Percentiles rank a stretch among this genome's conserved stretches.
These are phyloP conservation scores for Acronicta alni DNA, from an alignment of 2,888 invertebrate species.

Conservation along the genomic window DNA sequence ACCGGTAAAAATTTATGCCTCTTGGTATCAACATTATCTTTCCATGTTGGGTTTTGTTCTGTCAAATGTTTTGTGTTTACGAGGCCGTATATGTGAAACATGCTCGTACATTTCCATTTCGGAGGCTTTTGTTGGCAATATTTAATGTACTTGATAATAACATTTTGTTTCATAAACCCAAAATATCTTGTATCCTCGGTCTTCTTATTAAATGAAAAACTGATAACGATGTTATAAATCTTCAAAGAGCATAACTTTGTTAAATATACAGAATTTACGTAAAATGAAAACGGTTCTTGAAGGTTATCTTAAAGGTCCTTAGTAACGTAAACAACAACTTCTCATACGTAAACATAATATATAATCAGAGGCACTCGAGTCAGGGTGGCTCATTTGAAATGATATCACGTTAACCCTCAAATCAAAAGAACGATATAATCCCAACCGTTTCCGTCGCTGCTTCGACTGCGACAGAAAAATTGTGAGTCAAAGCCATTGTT, in stretches of 20 bases:
- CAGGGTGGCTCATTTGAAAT: constrained; percentile 74
- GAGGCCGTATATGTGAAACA: constrained; percentile 36
- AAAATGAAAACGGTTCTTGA: background rate
- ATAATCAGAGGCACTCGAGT: constrained; percentile 60
- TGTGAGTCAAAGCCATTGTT: constrained; percentile 87
- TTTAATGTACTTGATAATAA: constrained; percentile 15
- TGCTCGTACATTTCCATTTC: constrained; percentile 31
- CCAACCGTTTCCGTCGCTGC: constrained; percentile 71
- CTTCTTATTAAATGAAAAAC: background rate
- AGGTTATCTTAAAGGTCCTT: background rate
- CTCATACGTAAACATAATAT: constrained; percentile 56
- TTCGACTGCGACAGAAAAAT: constrained; percentile 76
- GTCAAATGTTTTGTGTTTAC: constrained; percentile 46
- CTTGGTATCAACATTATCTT: constrained; percentile 56
- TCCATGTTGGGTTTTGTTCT: constrained; percentile 46
- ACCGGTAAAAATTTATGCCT: constrained; percentile 81
- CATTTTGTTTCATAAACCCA: constrained; percentile 19
- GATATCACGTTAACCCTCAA: constrained; percentile 83
- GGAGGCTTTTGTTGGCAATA: constrained; percentile 25
- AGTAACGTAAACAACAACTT: constrained; percentile 19
- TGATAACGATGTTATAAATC: constrained; percentile 8
- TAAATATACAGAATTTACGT: background rate
- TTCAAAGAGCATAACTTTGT: constrained; percentile 1
- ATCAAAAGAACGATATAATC: constrained; percentile 85
- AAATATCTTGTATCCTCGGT: background rate